These are phyloP conservation scores for Gambusia affinis DNA, from an alignment of 2,113 vertebrate species.

Conservation along the genomic window DNA sequence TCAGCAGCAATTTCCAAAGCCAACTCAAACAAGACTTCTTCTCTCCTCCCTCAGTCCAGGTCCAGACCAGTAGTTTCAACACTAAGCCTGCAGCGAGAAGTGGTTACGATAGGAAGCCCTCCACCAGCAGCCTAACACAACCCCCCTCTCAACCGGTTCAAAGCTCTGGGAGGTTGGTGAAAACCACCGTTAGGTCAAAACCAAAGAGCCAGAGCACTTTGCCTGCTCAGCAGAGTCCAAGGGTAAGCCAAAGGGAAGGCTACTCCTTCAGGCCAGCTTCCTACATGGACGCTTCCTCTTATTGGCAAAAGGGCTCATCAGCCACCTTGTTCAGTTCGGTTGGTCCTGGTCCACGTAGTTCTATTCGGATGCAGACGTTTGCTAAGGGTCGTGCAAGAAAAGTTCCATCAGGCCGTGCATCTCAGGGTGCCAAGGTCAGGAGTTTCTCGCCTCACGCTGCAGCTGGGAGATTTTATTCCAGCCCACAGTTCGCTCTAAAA, in stretches of 20 bases:
- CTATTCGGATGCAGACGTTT: neutral
- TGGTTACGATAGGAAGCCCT: neutral
- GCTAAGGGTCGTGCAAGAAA: neutral
- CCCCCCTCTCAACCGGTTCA: neutral
- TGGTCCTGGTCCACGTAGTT: rapidly evolving
- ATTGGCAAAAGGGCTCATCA: neutral
- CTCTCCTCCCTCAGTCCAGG: constrained; percentile 2
- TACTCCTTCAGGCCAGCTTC: neutral
- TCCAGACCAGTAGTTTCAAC: constrained; percentile 1
- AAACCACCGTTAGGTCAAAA: neutral
- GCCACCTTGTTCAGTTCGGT: neutral
- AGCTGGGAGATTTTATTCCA: rapidly evolving
- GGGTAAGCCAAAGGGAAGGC: no score
- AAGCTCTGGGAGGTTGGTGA: neutral
- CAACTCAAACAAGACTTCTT: neutral
- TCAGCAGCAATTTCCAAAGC: neutral
- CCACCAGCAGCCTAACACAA: neutral
- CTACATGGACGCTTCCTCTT: neutral
- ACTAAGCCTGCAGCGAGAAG: neutral
- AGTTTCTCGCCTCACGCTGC: neutral
- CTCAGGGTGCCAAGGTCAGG: neutral
- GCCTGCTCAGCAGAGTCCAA: neutral
- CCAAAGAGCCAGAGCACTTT: neutral
- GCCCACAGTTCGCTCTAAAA: rapidly evolving
- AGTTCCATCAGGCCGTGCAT: neutral